Conservation (phyloP, 2,113 vertebrate species). For the Ursus arctos region DNA sequence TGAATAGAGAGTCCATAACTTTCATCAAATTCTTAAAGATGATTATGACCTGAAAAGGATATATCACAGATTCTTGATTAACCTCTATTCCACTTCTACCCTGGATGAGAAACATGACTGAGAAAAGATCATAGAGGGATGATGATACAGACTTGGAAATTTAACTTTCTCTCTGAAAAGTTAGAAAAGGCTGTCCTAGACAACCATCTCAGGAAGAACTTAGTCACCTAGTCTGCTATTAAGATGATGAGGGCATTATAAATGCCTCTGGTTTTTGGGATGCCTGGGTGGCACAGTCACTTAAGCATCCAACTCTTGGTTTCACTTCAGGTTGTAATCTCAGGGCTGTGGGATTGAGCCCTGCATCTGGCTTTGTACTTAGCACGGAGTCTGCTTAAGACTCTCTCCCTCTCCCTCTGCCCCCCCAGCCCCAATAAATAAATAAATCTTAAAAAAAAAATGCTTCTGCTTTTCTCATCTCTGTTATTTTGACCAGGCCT, state of each 20-base stretch:
- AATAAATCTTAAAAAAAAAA: background rate
- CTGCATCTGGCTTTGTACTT: background rate
- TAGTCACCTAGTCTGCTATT: background rate
- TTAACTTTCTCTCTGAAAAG: background rate
- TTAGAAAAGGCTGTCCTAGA: background rate
- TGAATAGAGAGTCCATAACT: background rate
- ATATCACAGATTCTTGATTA: background rate
- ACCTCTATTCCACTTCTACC: background rate
- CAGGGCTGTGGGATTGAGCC: background rate
- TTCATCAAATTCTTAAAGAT: background rate
- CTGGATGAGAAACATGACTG: background rate
- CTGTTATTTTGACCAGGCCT: background rate
- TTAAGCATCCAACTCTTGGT: no score
- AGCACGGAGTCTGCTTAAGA: background rate
- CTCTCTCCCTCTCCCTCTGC: background rate
- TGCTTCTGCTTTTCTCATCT: background rate
- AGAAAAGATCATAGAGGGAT: background rate
- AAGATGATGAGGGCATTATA: background rate
- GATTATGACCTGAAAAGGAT: background rate
- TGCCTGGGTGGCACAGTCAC: no score
- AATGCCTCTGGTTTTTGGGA: background rate
- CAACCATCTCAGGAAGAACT: background rate
- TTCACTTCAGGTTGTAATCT: background rate
- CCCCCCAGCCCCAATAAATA: background rate
- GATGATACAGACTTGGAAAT: background rate